These are phyloP conservation scores for Zophobas atratus DNA, from an alignment of 1,140 invertebrate species.

Conservation along the genomic window DNA sequence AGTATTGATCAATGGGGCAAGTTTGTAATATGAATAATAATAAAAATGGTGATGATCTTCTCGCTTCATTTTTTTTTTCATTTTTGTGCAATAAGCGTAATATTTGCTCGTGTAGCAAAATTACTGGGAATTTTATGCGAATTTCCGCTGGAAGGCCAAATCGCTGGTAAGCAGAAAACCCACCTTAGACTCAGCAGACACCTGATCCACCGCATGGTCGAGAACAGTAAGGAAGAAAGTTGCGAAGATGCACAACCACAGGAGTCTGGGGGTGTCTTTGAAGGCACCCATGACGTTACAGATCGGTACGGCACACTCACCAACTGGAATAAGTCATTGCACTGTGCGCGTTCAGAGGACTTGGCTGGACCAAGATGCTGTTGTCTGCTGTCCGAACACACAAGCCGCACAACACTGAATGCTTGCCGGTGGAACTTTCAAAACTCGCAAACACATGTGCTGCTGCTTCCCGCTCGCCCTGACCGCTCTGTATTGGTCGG, in stretches of 20 bases:
- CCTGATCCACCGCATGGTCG: constrained; percentile 37
- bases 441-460: constrained; percentile 43
- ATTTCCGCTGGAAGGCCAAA: constrained; percentile 28
- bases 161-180: constrained; percentile 15
- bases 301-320: constrained; percentile 36
- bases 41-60: too few species aligned
- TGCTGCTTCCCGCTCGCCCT: constrained; percentile 36
- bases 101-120: not conserved
- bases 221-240: constrained; percentile 28
- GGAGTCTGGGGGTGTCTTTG: constrained; percentile 46
- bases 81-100: too few species aligned
- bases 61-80: too few species aligned
- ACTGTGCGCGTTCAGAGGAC: constrained; percentile 31
- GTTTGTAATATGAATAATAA: too few species aligned
- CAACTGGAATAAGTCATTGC: constrained; percentile 46
- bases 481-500: constrained; percentile 27
- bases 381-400: constrained; percentile 45
- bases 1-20: too few species aligned
- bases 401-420: constrained; percentile 49
- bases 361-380: constrained; percentile 43
- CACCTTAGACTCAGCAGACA: constrained; percentile 51
- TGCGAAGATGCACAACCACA: constrained; percentile 36
- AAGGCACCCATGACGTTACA: constrained; percentile 40
- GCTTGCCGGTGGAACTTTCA: constrained; percentile 45
- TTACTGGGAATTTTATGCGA: constrained; percentile 21